These are phyloP conservation scores for Amazona guildingii DNA, from an alignment of 2,113 vertebrate genomes.

Conservation along the genomic window DNA sequence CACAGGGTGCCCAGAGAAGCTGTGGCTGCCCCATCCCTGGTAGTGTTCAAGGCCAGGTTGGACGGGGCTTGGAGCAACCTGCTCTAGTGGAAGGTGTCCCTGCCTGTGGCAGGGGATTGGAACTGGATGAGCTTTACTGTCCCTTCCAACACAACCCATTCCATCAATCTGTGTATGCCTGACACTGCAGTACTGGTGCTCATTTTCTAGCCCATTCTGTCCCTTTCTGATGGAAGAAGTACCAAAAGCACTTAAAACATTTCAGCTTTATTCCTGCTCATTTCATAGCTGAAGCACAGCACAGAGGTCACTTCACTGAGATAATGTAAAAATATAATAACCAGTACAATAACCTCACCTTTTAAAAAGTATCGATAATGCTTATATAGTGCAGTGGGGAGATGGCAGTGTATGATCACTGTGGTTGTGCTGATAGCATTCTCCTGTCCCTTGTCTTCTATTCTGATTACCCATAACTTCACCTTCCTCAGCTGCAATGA, in stretches of 20 bases:
- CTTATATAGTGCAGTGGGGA: rapidly evolving
- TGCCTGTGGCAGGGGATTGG: not conserved
- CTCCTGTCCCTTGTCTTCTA: not conserved
- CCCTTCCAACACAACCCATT: not conserved
- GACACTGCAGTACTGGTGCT: not conserved
- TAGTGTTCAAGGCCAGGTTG: too few relatives aligned
- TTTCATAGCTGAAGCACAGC: not conserved
- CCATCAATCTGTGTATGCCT: not conserved
- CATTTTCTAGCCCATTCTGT: rapidly evolving
- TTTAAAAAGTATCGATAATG: rapidly evolving
- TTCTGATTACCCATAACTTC: not conserved
- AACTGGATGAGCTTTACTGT: not conserved
- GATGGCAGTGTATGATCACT: rapidly evolving
- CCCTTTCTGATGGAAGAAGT: not conserved
- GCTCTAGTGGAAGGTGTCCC: not conserved
- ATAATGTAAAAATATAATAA: not conserved
- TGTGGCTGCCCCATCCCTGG: too few relatives aligned
- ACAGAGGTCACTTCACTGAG: not conserved
- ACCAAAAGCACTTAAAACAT: not conserved
- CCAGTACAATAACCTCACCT: not conserved
- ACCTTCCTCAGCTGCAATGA: not conserved
- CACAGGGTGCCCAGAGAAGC: too few relatives aligned
- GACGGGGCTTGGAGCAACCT: not conserved
- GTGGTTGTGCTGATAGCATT: rapidly evolving
- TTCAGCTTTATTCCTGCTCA: not conserved